phyloP scores from a whole-genome alignment of 2,113 vertebrate species.

The Ophiodon elongatus region DNA sequence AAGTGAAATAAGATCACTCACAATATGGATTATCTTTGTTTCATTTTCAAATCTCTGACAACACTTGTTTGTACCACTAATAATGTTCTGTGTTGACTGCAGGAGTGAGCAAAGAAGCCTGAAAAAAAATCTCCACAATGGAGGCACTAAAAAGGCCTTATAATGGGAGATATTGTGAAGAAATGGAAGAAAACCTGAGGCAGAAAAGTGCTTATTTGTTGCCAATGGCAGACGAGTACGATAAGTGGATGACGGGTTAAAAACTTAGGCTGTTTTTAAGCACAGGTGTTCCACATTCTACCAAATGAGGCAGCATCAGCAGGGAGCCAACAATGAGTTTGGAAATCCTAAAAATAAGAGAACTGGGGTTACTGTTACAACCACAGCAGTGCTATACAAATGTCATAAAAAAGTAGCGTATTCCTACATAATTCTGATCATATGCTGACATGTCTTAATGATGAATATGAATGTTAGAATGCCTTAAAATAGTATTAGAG shows the following conservation, averaged over 20 bases:
- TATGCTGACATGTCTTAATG: constrained; percentile 38
- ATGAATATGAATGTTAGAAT: constrained; percentile 23
- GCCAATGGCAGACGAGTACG: constrained; percentile 14
- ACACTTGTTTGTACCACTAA: neutral
- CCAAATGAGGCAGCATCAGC: constrained; percentile 68
- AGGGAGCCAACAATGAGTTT: constrained; percentile 58
- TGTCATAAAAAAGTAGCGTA: constrained; percentile 34
- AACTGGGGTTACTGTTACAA: constrained; percentile 43
- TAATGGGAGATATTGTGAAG: constrained; percentile 12
- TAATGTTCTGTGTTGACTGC: neutral
- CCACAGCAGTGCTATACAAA: constrained; percentile 51
- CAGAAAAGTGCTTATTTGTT: constrained; percentile 34
- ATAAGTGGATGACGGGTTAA: constrained; percentile 22
- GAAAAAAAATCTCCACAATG: constrained; percentile 20
- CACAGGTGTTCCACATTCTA: constrained; percentile 71
- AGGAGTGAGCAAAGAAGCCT: neutral
- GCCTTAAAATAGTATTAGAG: constrained; percentile 6
- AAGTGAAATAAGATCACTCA: constrained; percentile 26
- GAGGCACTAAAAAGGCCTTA: constrained; percentile 17
- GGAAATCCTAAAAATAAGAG: constrained; percentile 47
- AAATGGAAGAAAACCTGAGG: constrained; percentile 23
- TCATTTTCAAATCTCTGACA: neutral
- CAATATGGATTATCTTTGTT: constrained; percentile 9
- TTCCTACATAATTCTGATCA: constrained; percentile 27
- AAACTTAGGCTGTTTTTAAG: constrained; percentile 24